A percentile compares a stretch with the other conserved stretches of the same genome.
Evolutionary conservation across 2,888 invertebrate genomes (phyloP).

Genomic region (Drosophila nr. medialis): DNA sequence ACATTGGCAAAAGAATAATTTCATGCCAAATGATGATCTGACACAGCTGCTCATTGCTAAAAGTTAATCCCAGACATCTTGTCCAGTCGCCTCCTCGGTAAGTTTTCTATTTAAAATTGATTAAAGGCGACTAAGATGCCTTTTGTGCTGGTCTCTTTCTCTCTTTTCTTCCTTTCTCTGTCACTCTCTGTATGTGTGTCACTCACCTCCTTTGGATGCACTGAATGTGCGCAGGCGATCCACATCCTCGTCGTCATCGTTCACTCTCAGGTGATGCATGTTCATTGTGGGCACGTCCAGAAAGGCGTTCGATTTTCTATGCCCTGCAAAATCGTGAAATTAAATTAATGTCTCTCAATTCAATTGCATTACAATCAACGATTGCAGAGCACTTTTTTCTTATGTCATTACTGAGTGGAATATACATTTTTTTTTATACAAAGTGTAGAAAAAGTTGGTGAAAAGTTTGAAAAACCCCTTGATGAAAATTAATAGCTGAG

Average conservation of each 20-base stretch:
- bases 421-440: not conserved
- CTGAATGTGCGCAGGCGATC: slow-evolving; percentile 97
- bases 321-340: slow-evolving; percentile 82
- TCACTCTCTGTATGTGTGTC: not conserved
- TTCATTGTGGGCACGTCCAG: slow-evolving; percentile 87
- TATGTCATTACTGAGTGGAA: not conserved
- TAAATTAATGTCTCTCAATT: slow-evolving; percentile 21
- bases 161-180: not conserved
- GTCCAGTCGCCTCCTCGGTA: slow-evolving; percentile 37
- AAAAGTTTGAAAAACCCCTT: not conserved
- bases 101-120: slow-evolving; percentile 75
- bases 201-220: slow-evolving; percentile 93
- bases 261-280: slow-evolving; percentile 84
- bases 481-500: not conserved
- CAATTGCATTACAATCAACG: slow-evolving; percentile 40
- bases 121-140: slow-evolving; percentile 47
- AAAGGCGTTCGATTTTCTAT: slow-evolving; percentile 88
- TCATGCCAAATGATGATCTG: slow-evolving; percentile 31
- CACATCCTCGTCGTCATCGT: slow-evolving; percentile 90
- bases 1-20: slow-evolving; percentile 45
- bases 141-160: slow-evolving; percentile 20
- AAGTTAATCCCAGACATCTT: slow-evolving; percentile 50
- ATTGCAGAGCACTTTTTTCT: slow-evolving; percentile 4
- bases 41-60: slow-evolving; percentile 26
- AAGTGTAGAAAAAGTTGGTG: too few species aligned